Base-by-base conservation (phyloP, 2,113 vertebrate species). In the Monarcha castaneiventris region DNA sequence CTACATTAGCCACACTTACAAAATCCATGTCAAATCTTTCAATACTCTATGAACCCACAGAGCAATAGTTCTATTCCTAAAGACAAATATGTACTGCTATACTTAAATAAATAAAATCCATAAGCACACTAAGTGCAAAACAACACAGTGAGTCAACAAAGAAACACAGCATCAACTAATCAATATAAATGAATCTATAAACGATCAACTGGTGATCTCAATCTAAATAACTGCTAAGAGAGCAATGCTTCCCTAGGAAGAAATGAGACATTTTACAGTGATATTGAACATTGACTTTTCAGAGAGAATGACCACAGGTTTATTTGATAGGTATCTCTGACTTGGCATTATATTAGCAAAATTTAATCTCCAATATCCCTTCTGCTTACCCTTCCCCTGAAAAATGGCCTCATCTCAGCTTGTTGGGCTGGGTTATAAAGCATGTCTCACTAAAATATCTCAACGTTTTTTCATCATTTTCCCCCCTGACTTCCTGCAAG, bases 321-420 rank as follows among this genome's bases (percentile, higher is more conserved):
- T 93, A 82, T 97, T 90, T 67, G 74, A 91, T 35, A 79, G 87
- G 69, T 87, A 41, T 49, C 84, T 96, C 58, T 92, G 63, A 68
- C 74, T 84, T 84, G 43, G 73, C 72, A 91, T 93, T 56, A 78
- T 51, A 84, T 88, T 93, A 81, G 63, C 78, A 71, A 95, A 95
- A 95, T 91, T 87, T 77, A 77, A 96, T 90, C 91, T 73, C 81
- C 67, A 72, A 33, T 75, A 66, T 62, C 39, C 48, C 68, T 89
- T 77, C 64, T 54, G 59, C 52, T 96, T 59, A 77, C 46, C 66
- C 55, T 90, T 71, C 46, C 55, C 43, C 84, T 77, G 59, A 69
- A 48, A 87, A 79, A 63, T 26, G 56, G 69, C 69, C 87, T 96
- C 81, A 75, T 75, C 79, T 88, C 58, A 87, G 18, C 41, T 75